Base-by-base conservation (phyloP, 2,888 invertebrate genomes). In the Platynereis dumerilii region DNA sequence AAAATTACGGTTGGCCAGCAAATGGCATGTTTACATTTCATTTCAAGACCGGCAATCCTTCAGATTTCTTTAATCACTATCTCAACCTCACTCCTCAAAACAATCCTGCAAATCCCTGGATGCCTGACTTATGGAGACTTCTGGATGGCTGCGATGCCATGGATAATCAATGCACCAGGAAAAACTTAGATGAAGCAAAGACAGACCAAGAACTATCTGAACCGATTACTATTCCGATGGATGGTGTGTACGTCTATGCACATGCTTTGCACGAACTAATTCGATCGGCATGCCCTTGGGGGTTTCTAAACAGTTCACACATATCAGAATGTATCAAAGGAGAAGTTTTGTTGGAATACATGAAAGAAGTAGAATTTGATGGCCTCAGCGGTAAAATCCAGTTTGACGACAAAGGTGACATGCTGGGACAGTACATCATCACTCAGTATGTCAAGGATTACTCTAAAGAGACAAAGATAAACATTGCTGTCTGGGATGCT, bases 101-200 rank as follows among this genome's bases (percentile, higher is more conserved):
- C 53, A 61, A 61, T n/a, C 53, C 54, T 24, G 22, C 53, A 17
- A 61, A 61, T n/a, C 61, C 61, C n/a, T 61, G 61, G 61, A 61
- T 61, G 61, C 24, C 20, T 22, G 61, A 61, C 27, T 54, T 61
- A 3, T 61, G 61, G 61, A 24, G 54, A 24, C 2, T 24, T 5
- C 26, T 61, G 12, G 7, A 20, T n/a, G 17, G 7, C 48, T 48
- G 48, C 17, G 48, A 48, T n/a, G 7, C 48, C 48, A 20, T 12
- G 7, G 22, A 22, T n/a, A 48, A 48, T n/a, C 48, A 48, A 22
- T 34, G 7, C 34, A 7, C 7, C 34, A 34, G 7, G 12, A 34
- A 7, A 12, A 12, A 34, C 34, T 7, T 34, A 12, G 34, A 12
- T 34, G 34, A 34, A 34, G 3, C 48, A n/a, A 20, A 48, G 3